Evolutionary conservation across 2,113 vertebrate species (phyloP).

Genomic region (Connochaetes taurinus): DNA sequence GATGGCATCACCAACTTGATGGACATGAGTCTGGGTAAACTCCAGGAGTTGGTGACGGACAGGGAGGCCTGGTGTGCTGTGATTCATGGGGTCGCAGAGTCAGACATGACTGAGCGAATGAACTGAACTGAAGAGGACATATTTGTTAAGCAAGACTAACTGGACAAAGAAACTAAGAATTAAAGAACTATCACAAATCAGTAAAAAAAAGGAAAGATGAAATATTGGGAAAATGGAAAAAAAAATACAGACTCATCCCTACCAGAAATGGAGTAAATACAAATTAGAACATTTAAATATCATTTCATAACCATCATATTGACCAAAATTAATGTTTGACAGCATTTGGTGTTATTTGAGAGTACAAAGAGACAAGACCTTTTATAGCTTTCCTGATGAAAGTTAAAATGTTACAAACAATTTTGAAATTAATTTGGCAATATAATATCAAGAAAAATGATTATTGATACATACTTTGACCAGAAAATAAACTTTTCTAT

Average conservation of each 20-base stretch:
- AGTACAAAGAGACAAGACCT: neutral
- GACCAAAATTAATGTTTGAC: neutral
- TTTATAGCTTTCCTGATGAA: neutral
- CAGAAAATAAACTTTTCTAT: neutral
- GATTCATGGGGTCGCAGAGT: rapidly evolving
- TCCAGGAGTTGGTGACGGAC: no score
- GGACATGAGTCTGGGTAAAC: no score
- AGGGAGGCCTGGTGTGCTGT: rapidly evolving
- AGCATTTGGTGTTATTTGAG: neutral
- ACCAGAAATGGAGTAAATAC: neutral
- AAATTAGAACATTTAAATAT: neutral
- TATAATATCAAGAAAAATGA: neutral
- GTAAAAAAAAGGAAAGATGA: neutral
- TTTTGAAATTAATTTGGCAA: conserved; percentile 16
- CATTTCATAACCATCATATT: neutral
- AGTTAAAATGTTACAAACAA: neutral
- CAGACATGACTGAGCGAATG: rapidly evolving
- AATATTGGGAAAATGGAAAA: neutral
- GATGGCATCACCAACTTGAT: rapidly evolving
- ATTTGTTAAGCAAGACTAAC: neutral
- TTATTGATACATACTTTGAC: neutral
- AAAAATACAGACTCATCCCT: neutral
- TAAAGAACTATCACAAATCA: neutral
- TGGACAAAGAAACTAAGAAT: neutral
- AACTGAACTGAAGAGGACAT: neutral